These are phyloP conservation scores for Hippocampus barbouri DNA, from an alignment of 2,113 vertebrate species.

Conservation along the genomic window DNA sequence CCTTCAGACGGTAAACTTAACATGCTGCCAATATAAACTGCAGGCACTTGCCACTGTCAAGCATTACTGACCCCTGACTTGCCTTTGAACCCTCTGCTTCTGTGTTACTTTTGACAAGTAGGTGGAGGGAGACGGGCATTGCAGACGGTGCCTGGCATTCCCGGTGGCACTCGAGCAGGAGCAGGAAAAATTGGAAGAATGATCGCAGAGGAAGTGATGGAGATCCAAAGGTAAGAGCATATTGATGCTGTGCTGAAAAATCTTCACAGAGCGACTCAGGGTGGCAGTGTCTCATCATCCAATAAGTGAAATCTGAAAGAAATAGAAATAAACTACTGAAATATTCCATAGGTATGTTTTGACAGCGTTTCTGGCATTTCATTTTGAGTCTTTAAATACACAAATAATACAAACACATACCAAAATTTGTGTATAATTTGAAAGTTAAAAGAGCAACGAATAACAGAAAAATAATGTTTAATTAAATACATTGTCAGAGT, in stretches of 20 bases:
- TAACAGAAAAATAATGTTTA: too few relatives aligned
- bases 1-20: conserved; percentile 78
- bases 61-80: background rate
- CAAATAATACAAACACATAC: too few relatives aligned
- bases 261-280: too few relatives aligned
- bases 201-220: conserved; percentile 99
- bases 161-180: conserved; percentile 92
- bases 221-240: conserved; percentile 88
- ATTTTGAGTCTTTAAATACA: too few relatives aligned
- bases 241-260: background rate
- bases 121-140: conserved; percentile 86
- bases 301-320: too few relatives aligned
- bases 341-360: too few relatives aligned
- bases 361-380: too few relatives aligned
- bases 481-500: too few relatives aligned
- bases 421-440: too few relatives aligned
- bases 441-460: too few relatives aligned
- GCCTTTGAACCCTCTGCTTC: background rate
- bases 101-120: conserved; percentile 45
- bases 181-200: conserved; percentile 98
- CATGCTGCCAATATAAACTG: background rate
- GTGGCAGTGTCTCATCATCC: too few relatives aligned
- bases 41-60: background rate
- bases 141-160: conserved; percentile 92
- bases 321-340: too few relatives aligned